phyloP scores from a whole-genome alignment of 2,888 invertebrate genomes.

The Sipha maydis region DNA sequence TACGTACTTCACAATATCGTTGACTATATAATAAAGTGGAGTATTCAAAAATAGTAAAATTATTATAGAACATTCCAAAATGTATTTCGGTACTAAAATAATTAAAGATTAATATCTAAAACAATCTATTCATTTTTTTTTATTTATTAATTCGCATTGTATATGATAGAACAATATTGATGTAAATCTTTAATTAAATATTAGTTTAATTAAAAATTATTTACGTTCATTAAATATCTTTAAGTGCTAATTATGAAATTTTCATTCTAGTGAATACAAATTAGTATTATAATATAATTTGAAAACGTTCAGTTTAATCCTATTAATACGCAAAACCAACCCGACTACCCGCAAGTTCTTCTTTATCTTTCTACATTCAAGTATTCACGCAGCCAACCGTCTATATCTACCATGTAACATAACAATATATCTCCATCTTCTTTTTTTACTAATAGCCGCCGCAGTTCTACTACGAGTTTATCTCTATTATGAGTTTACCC shows the following conservation, averaged over 20 bases:
- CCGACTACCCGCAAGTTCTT: not conserved
- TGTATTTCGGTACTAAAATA: not conserved
- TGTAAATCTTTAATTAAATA: not conserved
- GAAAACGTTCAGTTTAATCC: constrained; percentile 4
- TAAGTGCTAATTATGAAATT: not conserved
- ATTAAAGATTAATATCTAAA: not conserved
- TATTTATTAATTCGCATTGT: too few species aligned
- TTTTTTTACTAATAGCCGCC: constrained; percentile 5
- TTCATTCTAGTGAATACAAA: constrained; percentile 6
- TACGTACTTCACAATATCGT: not conserved
- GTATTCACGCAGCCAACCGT: not conserved
- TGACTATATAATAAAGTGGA: not conserved
- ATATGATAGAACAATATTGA: not conserved
- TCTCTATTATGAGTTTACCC: constrained; percentile 2
- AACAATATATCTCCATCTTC: not conserved
- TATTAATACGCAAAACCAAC: not conserved
- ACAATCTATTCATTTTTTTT: not conserved
- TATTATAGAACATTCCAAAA: too few species aligned
- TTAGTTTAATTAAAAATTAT: constrained; percentile 2
- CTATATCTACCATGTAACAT: not conserved
- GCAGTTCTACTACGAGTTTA: not conserved
- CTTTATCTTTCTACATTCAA: constrained; percentile 10
- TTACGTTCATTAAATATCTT: not conserved
- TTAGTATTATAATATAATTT: not conserved
- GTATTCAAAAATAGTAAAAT: too few species aligned